Evolutionary conservation across 2,888 invertebrate genomes (phyloP).

Genomic region (Sarcophaga variegata): DNA sequence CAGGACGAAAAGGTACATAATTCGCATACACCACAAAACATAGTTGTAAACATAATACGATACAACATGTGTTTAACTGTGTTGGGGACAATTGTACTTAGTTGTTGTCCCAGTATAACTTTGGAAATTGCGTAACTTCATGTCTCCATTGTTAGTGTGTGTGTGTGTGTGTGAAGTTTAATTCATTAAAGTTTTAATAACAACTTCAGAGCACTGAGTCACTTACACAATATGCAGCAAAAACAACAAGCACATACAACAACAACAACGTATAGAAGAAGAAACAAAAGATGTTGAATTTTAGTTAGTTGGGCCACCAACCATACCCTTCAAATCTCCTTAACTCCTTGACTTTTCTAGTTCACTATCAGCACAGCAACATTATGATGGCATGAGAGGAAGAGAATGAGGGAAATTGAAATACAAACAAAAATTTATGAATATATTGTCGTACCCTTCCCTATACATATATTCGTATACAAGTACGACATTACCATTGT

Average conservation of each 20-base stretch:
- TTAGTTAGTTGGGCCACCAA: neutral
- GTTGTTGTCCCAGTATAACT: neutral
- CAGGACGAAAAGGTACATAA: conserved; percentile 30
- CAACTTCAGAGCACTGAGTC: conserved; percentile 18
- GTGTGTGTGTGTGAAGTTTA: conserved; percentile 15
- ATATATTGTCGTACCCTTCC: too few species aligned
- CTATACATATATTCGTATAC: too few species aligned
- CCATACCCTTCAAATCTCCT: too few species aligned
- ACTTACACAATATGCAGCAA: neutral
- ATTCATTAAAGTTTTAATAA: conserved; percentile 64
- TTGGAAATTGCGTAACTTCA: neutral
- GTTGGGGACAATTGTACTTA: too few species aligned
- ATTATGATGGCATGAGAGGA: too few species aligned
- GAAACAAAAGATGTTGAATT: neutral
- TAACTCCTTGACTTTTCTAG: too few species aligned
- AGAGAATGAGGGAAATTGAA: too few species aligned
- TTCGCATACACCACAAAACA: neutral
- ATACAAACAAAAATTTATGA: too few species aligned
- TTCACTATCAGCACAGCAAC: too few species aligned
- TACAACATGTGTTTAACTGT: too few species aligned
- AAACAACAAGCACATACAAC: neutral
- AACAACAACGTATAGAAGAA: conserved; percentile 10
- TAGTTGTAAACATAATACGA: neutral
- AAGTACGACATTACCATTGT: too few species aligned
- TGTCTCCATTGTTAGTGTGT: neutral